Conservation (phyloP, 2,113 vertebrate genomes). For the Lates calcarifer region DNA sequence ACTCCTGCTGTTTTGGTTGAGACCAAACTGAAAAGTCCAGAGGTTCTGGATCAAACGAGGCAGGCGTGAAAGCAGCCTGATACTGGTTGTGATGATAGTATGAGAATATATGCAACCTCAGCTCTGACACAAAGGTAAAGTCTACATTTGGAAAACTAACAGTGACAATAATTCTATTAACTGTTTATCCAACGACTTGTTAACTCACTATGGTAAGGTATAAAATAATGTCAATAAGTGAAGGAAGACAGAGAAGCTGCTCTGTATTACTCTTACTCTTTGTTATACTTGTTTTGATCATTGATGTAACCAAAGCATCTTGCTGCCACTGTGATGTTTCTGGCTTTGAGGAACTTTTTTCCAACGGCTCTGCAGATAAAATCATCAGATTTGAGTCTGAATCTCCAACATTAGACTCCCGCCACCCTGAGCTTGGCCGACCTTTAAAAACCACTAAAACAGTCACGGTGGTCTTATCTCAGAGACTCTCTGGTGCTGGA, state of each 20-base stretch:
- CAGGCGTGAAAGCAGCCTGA: no score
- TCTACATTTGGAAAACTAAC: no score
- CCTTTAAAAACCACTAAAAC: conserved; percentile 20
- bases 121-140: no score
- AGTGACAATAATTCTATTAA: no score
- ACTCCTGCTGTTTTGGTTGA: no score
- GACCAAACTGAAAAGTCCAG: no score
- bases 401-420: not conserved
- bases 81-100: no score
- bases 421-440: conserved; percentile 25
- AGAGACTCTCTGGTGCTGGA: not conserved
- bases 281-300: not conserved
- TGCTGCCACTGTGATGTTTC: conserved; percentile 1
- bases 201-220: not conserved
- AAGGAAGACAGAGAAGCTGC: not conserved
- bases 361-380: not conserved
- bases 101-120: no score
- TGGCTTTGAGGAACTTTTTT: not conserved
- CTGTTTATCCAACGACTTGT: no score
- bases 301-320: not conserved
- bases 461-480: conserved; percentile 49
- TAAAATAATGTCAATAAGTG: not conserved
- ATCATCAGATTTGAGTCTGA: conserved; percentile 7
- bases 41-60: no score
- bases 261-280: not conserved